phyloP scores from a whole-genome alignment of 2,888 invertebrate genomes.

The Arenicola marina region DNA sequence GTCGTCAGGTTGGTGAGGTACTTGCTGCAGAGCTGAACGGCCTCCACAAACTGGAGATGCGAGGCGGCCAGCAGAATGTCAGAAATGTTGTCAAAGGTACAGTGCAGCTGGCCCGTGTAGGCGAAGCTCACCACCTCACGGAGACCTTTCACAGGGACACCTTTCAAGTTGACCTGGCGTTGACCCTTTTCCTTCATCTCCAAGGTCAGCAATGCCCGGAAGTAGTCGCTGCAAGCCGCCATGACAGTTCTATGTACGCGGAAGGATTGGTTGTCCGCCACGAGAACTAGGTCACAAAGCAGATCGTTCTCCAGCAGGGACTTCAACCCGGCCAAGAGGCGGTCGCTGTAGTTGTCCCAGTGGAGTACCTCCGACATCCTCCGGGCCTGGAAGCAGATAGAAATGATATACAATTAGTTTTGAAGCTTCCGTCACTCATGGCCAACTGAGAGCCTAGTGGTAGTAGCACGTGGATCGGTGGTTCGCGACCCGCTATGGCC shows the following conservation, averaged over 20 bases:
- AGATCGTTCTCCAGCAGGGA: slow-evolving; percentile 10
- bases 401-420: too few relatives aligned
- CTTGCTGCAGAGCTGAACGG: slow-evolving; percentile 14
- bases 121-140: slow-evolving; percentile 22
- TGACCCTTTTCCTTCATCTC: slow-evolving; percentile 26
- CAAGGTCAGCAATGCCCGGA: slow-evolving; percentile 21
- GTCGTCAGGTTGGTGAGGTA: slow-evolving; percentile 12
- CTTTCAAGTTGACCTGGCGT: slow-evolving; percentile 10
- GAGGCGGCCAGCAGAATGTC: slow-evolving; percentile 31
- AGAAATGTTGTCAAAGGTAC: slow-evolving; percentile 23
- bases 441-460: too few relatives aligned
- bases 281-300: slow-evolving; percentile 23
- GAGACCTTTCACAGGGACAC: slow-evolving; percentile 24
- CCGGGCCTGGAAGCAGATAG: neutral
- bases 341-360: slow-evolving; percentile 7
- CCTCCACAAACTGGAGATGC: slow-evolving; percentile 26
- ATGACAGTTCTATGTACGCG: slow-evolving; percentile 25
- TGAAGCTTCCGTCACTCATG: too few relatives aligned
- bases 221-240: slow-evolving; percentile 30
- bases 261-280: slow-evolving; percentile 16
- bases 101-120: slow-evolving; percentile 23
- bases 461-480: too few relatives aligned
- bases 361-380: slow-evolving; percentile 7
- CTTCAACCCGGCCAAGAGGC: slow-evolving; percentile 15
- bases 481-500: too few relatives aligned